Conservation (phyloP, 2,888 invertebrate species). For the Plusia festucae region DNA sequence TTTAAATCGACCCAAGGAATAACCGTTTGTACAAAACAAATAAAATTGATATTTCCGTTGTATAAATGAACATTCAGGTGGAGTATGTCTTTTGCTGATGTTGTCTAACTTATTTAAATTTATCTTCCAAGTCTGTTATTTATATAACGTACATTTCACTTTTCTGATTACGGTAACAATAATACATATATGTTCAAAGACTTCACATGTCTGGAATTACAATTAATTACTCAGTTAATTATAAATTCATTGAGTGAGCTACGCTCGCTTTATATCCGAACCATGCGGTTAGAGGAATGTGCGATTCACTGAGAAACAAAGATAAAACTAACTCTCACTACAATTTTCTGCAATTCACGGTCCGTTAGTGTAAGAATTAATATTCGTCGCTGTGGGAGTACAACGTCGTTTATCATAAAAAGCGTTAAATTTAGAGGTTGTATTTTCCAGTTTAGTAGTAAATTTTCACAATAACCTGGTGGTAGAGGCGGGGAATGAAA, state of each 20-base stretch:
- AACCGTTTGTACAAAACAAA: constrained; percentile 17
- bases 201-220: constrained; percentile 53
- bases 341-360: constrained; percentile 60
- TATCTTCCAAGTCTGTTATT: constrained; percentile 38
- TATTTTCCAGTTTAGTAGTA: constrained; percentile 65
- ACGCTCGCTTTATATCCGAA: constrained; percentile 28
- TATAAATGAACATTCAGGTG: constrained; percentile 21
- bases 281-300: constrained; percentile 50
- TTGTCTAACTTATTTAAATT: constrained; percentile 21
- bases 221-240: constrained; percentile 57
- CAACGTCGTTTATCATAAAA: constrained; percentile 55
- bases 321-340: constrained; percentile 56
- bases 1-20: constrained; percentile 7
- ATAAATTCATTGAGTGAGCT: constrained; percentile 45
- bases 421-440: constrained; percentile 59
- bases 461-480: constrained; percentile 67
- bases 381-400: constrained; percentile 51
- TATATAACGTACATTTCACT: constrained; percentile 58
- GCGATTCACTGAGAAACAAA: constrained; percentile 57
- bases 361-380: constrained; percentile 59
- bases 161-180: constrained; percentile 48
- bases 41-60: constrained; percentile 23
- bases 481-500: constrained; percentile 76
- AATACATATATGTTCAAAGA: constrained; percentile 40
- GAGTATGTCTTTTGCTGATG: constrained; percentile 24